Percentiles rank a stretch among this genome's conserved stretches.
phyloP scores from a whole-genome alignment of 2,797 vertebrate species.

The Columba guinea region DNA sequence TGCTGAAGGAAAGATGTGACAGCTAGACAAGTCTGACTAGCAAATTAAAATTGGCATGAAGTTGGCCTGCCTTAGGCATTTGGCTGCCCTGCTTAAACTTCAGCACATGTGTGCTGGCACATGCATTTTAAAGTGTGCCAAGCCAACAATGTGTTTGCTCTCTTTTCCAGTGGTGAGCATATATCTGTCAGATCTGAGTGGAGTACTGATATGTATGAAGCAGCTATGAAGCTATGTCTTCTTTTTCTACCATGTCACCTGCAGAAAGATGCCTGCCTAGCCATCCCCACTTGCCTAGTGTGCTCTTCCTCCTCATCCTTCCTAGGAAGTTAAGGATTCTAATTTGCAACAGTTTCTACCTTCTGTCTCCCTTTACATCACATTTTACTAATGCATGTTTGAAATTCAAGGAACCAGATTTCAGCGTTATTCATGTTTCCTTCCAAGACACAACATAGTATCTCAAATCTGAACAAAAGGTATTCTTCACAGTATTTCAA shows the following conservation, averaged over 20 bases:
- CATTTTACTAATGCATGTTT: background rate
- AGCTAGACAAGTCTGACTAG: conserved; percentile 16
- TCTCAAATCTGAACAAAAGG: background rate
- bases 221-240: background rate
- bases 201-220: background rate
- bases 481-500: background rate
- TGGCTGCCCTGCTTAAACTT: conserved; percentile 18
- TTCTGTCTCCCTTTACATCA: background rate
- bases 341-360: background rate
- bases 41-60: conserved; percentile 31
- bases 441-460: background rate
- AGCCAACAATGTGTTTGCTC: background rate
- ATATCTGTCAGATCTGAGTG: background rate
- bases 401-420: background rate
- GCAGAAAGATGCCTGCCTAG: background rate
- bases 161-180: background rate
- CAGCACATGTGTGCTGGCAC: conserved; percentile 12
- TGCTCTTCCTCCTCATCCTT: background rate
- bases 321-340: background rate
- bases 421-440: background rate
- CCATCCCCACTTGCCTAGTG: background rate
- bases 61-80: conserved; percentile 19
- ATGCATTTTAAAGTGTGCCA: background rate
- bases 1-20: conserved; percentile 1
- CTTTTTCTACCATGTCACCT: background rate